A percentile compares a stretch with the other conserved stretches of the same genome.
Evolutionary conservation across 1,140 invertebrate genomes (phyloP).

Genomic region (Drosophila nigromelanica): DNA sequence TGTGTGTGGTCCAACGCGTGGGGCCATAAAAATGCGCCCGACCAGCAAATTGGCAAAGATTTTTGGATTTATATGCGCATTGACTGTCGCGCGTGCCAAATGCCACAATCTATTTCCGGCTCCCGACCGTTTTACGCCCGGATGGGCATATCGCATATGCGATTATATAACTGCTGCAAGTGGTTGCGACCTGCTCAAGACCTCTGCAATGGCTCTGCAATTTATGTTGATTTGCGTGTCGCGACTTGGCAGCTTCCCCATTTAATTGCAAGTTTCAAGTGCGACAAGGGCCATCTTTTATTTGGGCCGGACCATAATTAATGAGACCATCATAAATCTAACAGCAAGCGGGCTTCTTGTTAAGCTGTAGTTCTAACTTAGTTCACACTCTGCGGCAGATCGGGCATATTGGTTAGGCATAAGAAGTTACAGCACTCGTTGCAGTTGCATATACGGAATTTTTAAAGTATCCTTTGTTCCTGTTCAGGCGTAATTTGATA

Average conservation of each 20-base stretch:
- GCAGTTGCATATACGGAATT: no score
- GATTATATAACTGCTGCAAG: constrained; percentile 17
- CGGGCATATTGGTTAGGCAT: constrained; percentile 3
- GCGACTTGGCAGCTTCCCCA: constrained; percentile 39
- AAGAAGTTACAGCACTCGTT: neutral
- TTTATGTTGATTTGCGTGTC: constrained; percentile 79
- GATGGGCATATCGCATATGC: constrained; percentile 37
- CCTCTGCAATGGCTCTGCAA: constrained; percentile 35
- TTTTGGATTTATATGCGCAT: constrained; percentile 54
- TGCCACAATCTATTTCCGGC: constrained; percentile 45
- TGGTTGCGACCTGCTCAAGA: neutral
- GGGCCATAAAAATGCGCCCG: constrained; percentile 68
- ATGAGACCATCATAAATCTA: constrained; percentile 77
- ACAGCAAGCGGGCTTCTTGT: constrained; percentile 29
- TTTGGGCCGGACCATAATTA: constrained; percentile 63
- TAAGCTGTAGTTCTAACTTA: constrained; percentile 22
- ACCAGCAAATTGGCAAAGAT: constrained; percentile 74
- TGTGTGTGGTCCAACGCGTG: neutral
- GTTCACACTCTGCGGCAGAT: neutral
- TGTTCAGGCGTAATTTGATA: no score
- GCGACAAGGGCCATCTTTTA: constrained; percentile 51
- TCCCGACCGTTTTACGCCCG: constrained; percentile 26
- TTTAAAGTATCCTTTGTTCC: no score
- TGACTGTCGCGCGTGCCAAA: constrained; percentile 59
- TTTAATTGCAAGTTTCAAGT: constrained; percentile 73